Base-by-base conservation (phyloP, 2,113 vertebrate species). In the Mormyrus lacerda region DNA sequence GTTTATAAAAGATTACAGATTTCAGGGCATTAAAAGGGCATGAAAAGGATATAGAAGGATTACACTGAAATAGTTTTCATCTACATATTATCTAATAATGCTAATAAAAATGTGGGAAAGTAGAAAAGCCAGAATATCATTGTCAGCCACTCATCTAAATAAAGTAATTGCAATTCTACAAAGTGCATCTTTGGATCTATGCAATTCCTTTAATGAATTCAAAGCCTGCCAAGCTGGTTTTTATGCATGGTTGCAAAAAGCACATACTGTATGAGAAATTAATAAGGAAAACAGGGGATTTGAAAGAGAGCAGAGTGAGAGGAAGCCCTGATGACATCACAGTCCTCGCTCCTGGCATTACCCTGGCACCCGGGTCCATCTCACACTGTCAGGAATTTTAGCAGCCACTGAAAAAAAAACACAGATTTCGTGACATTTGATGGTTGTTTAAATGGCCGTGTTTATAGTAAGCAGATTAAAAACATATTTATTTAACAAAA, bases 301-400 rank as follows among this genome's bases (percentile, higher is more conserved):
- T 39, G 6, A 55, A 83, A 24, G 79, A 83, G 79, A 65, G 69
- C 47, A 87, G 47, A 87, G 61, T 48, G 45, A 48, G 48, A n/a
- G 58, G 87, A 19, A 24, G 35, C 13, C 47, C n/a, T 87, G 50
- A 86, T 51, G 47, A 51, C 85, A 85, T 86, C n/a, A n/a, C 50
- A 21, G 85, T 89, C 89, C 89, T 88, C 89, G 89, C 58, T 91
- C 86, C 90, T 88, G 91, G 90, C 85, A 69, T 65, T 51, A 58
- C 55, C 47, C 53, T 0, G n/a, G 82, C n/a, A 53, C 89, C 44
- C 21, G 88, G 88, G 89, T 91, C 90, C 89, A 19, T 9, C 88
- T 96, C 94, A 96, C 91, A 96, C 45, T 1, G 89, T 76, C 93
- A 96, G 90, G 91, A 96, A 93, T 89, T 90, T 93, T 42, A 93